phyloP scores from a whole-genome alignment of 2,888 invertebrate genomes.

The Myopa testacea region DNA sequence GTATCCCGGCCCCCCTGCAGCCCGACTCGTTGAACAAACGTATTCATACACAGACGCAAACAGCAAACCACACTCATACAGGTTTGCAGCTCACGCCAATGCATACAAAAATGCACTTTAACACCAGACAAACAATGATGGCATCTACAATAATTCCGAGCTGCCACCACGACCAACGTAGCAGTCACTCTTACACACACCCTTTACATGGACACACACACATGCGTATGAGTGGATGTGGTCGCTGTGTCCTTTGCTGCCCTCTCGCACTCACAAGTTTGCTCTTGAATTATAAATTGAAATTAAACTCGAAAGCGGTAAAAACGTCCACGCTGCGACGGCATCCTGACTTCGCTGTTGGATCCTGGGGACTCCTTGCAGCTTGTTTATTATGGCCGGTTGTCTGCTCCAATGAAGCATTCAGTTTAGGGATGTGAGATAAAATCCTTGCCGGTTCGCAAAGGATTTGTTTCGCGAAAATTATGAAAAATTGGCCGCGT shows the following conservation, averaged over 20 bases:
- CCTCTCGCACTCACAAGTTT: neutral
- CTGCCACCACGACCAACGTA: neutral
- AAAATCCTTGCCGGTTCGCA: neutral
- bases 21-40: neutral
- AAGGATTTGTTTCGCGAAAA: slow-evolving; percentile 3
- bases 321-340: neutral
- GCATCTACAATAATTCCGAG: neutral
- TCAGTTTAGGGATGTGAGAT: slow-evolving; percentile 9
- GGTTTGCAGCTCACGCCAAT: neutral
- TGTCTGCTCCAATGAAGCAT: slow-evolving; percentile 10
- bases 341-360: neutral
- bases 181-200: neutral
- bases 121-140: slow-evolving; percentile 30
- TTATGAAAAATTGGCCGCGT: slow-evolving; percentile 7
- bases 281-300: slow-evolving; percentile 33
- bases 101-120: slow-evolving; percentile 29
- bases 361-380: neutral
- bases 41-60: neutral
- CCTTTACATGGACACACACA: neutral
- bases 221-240: neutral
- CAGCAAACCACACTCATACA: neutral
- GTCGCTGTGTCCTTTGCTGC: neutral
- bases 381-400: neutral
- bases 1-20: neutral
- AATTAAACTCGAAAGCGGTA: slow-evolving; percentile 35